Conservation (phyloP, 2,797 vertebrate genomes). For the Tadarida brasiliensis region DNA sequence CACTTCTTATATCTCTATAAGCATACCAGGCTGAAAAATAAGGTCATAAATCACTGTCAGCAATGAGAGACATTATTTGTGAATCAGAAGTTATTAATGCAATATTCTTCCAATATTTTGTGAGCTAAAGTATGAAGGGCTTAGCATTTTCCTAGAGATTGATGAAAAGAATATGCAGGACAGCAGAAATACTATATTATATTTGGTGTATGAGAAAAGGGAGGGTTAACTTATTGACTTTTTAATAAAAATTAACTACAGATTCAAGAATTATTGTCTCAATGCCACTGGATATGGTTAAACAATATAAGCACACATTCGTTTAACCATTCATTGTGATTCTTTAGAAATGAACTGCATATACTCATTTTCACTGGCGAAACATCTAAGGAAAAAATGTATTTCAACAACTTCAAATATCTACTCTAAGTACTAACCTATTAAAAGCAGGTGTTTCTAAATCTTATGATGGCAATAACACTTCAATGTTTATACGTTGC, state of each 20-base stretch:
- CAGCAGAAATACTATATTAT: neutral
- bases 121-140: neutral
- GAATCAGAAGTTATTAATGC: slow-evolving; percentile 9
- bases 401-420: neutral
- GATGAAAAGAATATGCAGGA: neutral
- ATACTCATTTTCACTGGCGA: neutral
- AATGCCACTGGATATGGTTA: neutral
- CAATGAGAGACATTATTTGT: neutral
- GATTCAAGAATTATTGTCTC: neutral
- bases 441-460: neutral
- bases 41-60: slow-evolving; percentile 12
- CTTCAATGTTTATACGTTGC: neutral
- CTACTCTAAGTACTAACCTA: neutral
- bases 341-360: neutral
- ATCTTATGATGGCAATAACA: neutral
- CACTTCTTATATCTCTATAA: neutral
- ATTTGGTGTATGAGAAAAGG: neutral
- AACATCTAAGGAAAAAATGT: neutral
- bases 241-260: neutral
- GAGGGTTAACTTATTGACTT: slow-evolving; percentile 18
- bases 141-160: slow-evolving; percentile 5
- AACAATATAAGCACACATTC: neutral
- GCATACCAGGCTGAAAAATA: neutral
- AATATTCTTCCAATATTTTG: slow-evolving; percentile 45
- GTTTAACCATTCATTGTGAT: neutral